Evolutionary conservation across 2,888 invertebrate species (phyloP).

Genomic region (Heptascelio sp.): DNA sequence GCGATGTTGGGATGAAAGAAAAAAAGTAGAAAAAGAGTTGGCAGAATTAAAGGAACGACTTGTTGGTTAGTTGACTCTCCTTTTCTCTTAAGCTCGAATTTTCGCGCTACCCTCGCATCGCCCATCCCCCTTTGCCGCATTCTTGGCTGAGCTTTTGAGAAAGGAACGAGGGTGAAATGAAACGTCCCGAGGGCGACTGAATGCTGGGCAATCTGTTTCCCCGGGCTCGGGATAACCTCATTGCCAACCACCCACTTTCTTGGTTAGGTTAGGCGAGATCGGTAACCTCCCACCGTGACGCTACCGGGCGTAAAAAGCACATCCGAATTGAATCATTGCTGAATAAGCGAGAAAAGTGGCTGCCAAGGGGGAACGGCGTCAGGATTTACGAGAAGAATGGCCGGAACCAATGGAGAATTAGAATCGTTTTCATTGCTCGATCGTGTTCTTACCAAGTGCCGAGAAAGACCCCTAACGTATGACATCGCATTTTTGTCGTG

Average conservation of each 20-base stretch:
- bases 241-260: conserved; percentile 72
- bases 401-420: no score
- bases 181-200: conserved; percentile 85
- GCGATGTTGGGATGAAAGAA: no score
- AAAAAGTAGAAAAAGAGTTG: conserved; percentile 70
- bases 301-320: conserved; percentile 76
- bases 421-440: conserved; percentile 70
- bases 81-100: conserved; percentile 64
- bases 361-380: conserved; percentile 68
- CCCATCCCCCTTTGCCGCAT: conserved; percentile 34
- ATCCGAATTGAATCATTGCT: conserved; percentile 72
- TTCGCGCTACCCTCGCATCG: conserved; percentile 54
- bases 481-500: conserved; percentile 59
- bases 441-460: conserved; percentile 68
- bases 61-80: conserved; percentile 80
- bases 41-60: conserved; percentile 82
- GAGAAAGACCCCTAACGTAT: conserved; percentile 62
- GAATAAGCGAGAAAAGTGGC: conserved; percentile 84
- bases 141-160: conserved; percentile 74
- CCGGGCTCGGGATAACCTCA: conserved; percentile 83
- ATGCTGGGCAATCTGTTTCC: conserved; percentile 83
- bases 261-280: conserved; percentile 71
- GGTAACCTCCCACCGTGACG: conserved; percentile 73
- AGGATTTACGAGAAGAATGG: conserved; percentile 69
- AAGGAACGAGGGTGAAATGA: conserved; percentile 85